Conservation (phyloP, 1,140 invertebrate genomes). For the Megathymus violae region DNA sequence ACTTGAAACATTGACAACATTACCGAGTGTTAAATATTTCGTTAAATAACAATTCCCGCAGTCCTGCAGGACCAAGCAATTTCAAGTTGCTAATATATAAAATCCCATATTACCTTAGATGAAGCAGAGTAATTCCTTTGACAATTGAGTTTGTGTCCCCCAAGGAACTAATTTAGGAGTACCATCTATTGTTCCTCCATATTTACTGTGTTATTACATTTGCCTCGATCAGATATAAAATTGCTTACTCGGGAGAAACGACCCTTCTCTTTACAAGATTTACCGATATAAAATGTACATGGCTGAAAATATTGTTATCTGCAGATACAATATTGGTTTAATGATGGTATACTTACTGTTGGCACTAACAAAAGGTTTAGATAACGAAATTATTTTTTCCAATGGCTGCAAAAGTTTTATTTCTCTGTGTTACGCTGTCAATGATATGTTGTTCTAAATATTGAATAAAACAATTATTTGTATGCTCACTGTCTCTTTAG, state of each 20-base stretch:
- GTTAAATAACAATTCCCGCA: no score
- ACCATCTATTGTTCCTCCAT: conserved; percentile 72
- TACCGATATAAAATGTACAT: conserved; percentile 43
- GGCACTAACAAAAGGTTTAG: background rate
- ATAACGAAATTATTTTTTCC: no score
- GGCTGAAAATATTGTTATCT: conserved; percentile 48
- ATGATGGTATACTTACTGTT: background rate
- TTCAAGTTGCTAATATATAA: no score
- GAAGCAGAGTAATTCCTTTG: conserved; percentile 52
- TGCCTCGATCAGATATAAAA: conserved; percentile 74
- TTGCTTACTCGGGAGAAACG: conserved; percentile 55
- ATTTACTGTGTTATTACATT: conserved; percentile 75
- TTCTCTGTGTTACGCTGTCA: no score
- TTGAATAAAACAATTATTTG: no score
- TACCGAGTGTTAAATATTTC: no score
- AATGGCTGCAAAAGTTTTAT: no score
- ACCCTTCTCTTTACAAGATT: conserved; percentile 59
- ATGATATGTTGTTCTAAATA: no score
- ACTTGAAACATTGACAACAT: no score
- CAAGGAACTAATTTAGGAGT: conserved; percentile 64
- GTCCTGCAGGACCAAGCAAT: no score
- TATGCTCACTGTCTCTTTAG: no score
- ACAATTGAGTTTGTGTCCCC: conserved; percentile 67
- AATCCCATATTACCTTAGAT: conserved; percentile 35
- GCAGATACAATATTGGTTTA: conserved; percentile 27